Evolutionary conservation across 1,140 invertebrate species (phyloP), one percentile per base, ranked within the genome.

Genomic region (Sinella curviseta): DNA sequence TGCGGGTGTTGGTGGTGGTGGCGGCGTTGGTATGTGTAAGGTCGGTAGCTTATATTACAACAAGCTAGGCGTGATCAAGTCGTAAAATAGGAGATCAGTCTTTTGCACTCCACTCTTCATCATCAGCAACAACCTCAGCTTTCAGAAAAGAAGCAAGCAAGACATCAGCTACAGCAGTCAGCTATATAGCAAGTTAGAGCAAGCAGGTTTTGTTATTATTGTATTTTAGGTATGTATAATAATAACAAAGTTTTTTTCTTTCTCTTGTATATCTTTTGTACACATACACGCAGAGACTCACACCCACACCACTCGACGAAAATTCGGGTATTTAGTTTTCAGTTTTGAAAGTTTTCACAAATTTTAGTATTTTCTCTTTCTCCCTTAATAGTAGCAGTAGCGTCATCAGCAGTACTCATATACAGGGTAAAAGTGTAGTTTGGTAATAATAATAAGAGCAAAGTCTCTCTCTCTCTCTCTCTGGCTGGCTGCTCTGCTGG

Each of bases 1-100:
- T 65, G 57, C 57, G n/a, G n/a, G n/a, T n/a, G n/a, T n/a, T n/a
- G n/a, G n/a, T n/a, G n/a, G n/a, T n/a, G n/a, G n/a, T n/a, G n/a
- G n/a, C n/a, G n/a, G 20, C n/a, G n/a, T n/a, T n/a, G n/a, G n/a
- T 48, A 48, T 48, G 8, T 48, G 20, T 8, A 20, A 8, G 20
- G 20, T 20, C 39, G 20, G 39, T 20, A 12, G 8, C 20, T 48
- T 48, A 48, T 20, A 48, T 48, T 48, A 3, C 65, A 33, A 70
- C 31, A 70, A 70, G 57, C 57, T n/a, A 48, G 82, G 82, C 80
- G 82, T 83, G 82, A 83, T 83, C 82, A 83, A 80, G 80, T 83
- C 82, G 80, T 83, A 83, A 83, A 83, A 81, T 83, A 81, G 82
- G 80, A 81, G 82, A 83, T 83, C 80, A 81, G 74, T 74, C 77